Base-by-base conservation (phyloP, 2,113 vertebrate species). In the Megalops atlanticus region DNA sequence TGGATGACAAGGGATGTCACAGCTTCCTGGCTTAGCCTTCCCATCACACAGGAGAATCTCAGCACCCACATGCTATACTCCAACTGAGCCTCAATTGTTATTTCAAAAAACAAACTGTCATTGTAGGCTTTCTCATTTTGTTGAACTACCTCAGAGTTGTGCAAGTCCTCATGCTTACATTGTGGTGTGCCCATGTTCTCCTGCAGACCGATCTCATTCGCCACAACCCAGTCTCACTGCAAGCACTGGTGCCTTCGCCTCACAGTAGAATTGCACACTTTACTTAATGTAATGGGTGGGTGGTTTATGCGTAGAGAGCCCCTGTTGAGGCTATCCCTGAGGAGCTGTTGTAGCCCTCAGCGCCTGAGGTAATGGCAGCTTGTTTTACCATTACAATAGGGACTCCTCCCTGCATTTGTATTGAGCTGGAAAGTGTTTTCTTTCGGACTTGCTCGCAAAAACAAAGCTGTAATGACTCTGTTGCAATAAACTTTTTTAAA, bases 131-230 rank as follows among this genome's bases (percentile, higher is more conserved):
- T n/a, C 5, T 58, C 68, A 35, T 70, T 36, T 70, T 70, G 68
- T 35, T 70, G 3, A 16, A 35, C 31, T 31, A 31, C 21, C 77
- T 45, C 4, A 18, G 58, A 24, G 54, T 78, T 64, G 41, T 15
- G 24, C 77, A 16, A 78, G 64, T 78, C 64, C 33, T 33, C 33
- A 12, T 41, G 77, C 38, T 45, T 41, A 43, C 64, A n/a, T 45
- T 45, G 40, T 16, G 77, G 77, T 40, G 24, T 15, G n/a, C 58
- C 39, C 69, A 18, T 16, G 18, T 41, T 4, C 38, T 12, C 21
- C 76, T 77, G 76, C 76, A 77, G 49, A 41, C 49, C 36, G 1
- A 77, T 15, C 38, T 40, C 24, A 39, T 1, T 14, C 38, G 33
- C 39, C 15, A 10, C 58, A 78, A 7, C 52, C 40, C 6, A 35